A percentile compares a stretch with the other conserved stretches of the same genome.
Evolutionary conservation across 53 echinoderm and acorn worm genomes (phyloP).

Genomic region (Patiria pectinifera): DNA sequence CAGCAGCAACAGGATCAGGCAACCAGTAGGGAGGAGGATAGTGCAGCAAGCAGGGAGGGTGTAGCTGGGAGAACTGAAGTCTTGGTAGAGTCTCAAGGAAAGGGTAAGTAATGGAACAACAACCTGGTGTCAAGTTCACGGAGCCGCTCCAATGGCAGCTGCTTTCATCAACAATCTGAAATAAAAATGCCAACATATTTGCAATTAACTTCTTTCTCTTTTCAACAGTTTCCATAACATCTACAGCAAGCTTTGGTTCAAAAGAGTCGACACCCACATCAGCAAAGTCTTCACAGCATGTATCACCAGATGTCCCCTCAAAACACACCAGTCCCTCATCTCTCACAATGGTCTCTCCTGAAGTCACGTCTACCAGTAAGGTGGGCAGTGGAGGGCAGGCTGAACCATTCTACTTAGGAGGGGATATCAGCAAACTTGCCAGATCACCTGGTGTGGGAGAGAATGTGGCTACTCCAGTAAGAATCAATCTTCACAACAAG

Average conservation of each 20-base stretch:
- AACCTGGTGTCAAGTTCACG: neutral
- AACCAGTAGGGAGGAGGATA: neutral
- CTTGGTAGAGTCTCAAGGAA: neutral
- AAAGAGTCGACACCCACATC: slow-evolving; percentile 7
- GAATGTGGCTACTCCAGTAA: slow-evolving; percentile 2
- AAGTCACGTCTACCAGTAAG: neutral
- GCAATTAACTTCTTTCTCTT: neutral
- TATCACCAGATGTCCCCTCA: slow-evolving; percentile 15
- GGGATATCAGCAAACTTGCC: slow-evolving; percentile 15
- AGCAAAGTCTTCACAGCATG: neutral
- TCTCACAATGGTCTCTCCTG: slow-evolving; percentile 5
- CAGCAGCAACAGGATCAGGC: neutral
- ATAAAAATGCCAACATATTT: neutral
- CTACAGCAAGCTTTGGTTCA: neutral
- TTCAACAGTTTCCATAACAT: neutral
- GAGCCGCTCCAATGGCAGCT: neutral
- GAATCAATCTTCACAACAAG: slow-evolving; percentile 47
- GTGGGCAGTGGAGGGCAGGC: neutral
- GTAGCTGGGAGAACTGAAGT: neutral
- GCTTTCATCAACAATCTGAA: neutral
- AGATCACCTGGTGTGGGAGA: slow-evolving; percentile 43
- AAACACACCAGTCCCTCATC: slow-evolving; percentile 35
- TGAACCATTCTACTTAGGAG: slow-evolving; percentile 64
- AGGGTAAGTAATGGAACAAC: slow-evolving; percentile 20
- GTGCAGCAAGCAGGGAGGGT: neutral